Percentiles rank a stretch among this genome's conserved stretches.
Conservation (phyloP, 2,113 vertebrate species). For the Tupaia tana region DNA sequence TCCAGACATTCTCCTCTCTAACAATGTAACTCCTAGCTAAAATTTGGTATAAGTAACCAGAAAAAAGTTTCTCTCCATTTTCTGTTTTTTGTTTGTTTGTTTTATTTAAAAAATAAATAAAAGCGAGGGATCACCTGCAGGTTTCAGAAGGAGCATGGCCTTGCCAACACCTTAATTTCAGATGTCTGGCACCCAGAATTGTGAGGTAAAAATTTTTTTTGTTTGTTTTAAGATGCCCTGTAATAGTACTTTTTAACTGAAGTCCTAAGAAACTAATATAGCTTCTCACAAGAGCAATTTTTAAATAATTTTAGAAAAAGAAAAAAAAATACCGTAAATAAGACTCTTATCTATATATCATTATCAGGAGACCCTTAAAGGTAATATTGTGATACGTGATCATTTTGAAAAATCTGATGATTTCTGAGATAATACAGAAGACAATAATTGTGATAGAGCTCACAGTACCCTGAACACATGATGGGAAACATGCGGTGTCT, state of each 20-base stretch:
- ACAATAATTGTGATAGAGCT: not conserved
- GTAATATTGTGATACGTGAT: not conserved
- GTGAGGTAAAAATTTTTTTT: not conserved
- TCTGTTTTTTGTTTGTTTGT: not conserved
- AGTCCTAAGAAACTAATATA: not conserved
- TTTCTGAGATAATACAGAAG: not conserved
- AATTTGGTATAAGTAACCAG: conserved; percentile 10
- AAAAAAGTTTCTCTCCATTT: conserved; percentile 39
- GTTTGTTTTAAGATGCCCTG: not conserved
- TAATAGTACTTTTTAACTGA: not conserved
- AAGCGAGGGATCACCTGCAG: not conserved
- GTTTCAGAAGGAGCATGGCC: not conserved
- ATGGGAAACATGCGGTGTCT: not conserved
- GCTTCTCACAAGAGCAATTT: not conserved
- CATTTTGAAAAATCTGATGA: not conserved
- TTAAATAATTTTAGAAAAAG: not conserved
- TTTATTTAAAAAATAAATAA: too few relatives aligned
- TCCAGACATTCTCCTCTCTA: conserved; percentile 3
- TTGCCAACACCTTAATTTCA: conserved; percentile 7
- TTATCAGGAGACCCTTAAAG: not conserved
- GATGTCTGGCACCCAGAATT: not conserved
- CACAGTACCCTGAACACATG: not conserved
- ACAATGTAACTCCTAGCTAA: conserved; percentile 4
- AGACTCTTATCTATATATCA: not conserved
- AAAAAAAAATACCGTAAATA: not conserved